Conservation (phyloP, 2,888 invertebrate species). For the Mycalesis mineus region DNA sequence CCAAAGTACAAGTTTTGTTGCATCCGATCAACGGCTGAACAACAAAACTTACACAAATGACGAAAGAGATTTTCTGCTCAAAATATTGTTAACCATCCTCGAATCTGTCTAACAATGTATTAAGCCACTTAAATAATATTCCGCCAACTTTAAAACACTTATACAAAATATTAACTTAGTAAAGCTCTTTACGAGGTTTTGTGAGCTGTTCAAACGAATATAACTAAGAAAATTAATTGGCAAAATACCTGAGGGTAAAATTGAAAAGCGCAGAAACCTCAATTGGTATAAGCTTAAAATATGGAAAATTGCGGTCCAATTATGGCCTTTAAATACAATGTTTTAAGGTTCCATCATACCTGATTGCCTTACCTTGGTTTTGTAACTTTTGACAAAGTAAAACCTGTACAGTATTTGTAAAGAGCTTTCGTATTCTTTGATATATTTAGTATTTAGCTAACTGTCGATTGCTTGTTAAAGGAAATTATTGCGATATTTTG, state of each 20-base stretch:
- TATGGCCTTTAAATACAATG: slow-evolving; percentile 6
- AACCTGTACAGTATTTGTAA: slow-evolving; percentile 11
- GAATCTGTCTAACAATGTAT: slow-evolving; percentile 8
- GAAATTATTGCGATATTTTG: too few relatives aligned
- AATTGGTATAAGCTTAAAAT: slow-evolving; percentile 12
- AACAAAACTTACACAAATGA: background rate
- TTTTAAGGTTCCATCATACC: slow-evolving; percentile 6
- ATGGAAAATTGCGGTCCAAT: slow-evolving; percentile 13
- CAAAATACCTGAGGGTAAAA: slow-evolving; percentile 33
- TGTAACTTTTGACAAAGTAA: background rate
- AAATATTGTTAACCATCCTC: slow-evolving; percentile 2
- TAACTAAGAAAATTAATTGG: slow-evolving; percentile 38
- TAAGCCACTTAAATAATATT: slow-evolving; percentile 14
- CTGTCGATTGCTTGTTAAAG: background rate
- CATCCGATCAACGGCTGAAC: too few relatives aligned
- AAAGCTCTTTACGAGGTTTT: slow-evolving; percentile 21
- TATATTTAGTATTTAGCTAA: background rate
- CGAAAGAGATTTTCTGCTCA: background rate
- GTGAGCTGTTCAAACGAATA: slow-evolving; percentile 13
- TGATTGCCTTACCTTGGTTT: background rate
- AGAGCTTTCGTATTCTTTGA: slow-evolving; percentile 7
- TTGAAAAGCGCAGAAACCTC: slow-evolving; percentile 24
- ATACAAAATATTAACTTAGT: slow-evolving; percentile 23
- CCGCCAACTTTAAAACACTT: slow-evolving; percentile 11
- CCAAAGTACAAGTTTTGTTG: too few relatives aligned